A percentile compares a stretch with the other conserved stretches of the same genome.
These are phyloP conservation scores for Casuarius casuarius DNA, from an alignment of 2,113 vertebrate genomes.

Conservation along the genomic window DNA sequence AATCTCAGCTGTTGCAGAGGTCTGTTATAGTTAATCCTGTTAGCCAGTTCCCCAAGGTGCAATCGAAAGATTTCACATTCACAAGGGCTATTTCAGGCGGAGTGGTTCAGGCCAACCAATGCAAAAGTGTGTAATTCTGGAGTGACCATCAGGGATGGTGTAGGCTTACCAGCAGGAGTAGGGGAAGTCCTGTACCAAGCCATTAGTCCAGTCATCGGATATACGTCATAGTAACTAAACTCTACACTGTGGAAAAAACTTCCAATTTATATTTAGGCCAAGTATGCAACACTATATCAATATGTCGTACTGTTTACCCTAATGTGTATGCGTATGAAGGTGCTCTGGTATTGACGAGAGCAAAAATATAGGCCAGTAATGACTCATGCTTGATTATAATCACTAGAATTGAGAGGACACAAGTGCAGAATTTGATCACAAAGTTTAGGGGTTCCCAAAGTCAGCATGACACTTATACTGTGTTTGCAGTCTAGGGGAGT, in stretches of 20 bases:
- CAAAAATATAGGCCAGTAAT: not conserved
- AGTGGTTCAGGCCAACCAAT: not conserved
- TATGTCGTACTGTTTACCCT: not conserved
- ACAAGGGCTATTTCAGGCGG: not conserved
- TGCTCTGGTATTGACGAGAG: not conserved
- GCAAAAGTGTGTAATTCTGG: not conserved
- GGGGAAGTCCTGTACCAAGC: not conserved
- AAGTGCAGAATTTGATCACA: not conserved
- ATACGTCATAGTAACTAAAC: not conserved
- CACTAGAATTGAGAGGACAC: not conserved
- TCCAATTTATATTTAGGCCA: not conserved
- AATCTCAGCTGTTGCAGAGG: not conserved
- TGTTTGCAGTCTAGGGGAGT: not conserved
- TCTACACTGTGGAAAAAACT: rapidly evolving
- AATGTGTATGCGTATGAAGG: not conserved
- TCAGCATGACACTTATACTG: rapidly evolving
- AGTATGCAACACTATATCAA: not conserved
- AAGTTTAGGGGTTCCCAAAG: not conserved
- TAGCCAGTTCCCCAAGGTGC: too few relatives aligned
- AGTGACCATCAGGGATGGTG: not conserved
- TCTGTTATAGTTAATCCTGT: not conserved
- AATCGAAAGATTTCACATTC: not conserved
- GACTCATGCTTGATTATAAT: not conserved
- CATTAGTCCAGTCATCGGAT: not conserved
- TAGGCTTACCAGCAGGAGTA: not conserved